These are phyloP conservation scores for Drosophila lutescens DNA, from an alignment of 2,888 invertebrate species.

Conservation along the genomic window DNA sequence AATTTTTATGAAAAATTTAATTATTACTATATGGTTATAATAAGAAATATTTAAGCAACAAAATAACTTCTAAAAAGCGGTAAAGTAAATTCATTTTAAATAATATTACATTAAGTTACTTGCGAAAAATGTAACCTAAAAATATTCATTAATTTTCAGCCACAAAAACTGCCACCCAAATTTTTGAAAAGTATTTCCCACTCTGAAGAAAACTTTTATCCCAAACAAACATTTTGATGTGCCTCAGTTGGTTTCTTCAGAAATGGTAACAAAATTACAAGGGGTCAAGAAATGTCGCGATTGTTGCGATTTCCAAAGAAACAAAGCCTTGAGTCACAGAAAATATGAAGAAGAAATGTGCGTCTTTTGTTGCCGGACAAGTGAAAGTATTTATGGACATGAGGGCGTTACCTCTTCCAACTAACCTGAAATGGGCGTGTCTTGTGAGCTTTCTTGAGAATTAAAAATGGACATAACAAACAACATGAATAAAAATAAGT, in stretches of 20 bases:
- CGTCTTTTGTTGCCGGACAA: conserved; percentile 30
- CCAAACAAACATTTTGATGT: not conserved
- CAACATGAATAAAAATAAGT: conserved; percentile 18
- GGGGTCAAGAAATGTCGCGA: conserved; percentile 32
- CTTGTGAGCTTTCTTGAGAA: conserved; percentile 30
- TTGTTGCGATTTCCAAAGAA: conserved; percentile 29
- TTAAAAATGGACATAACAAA: conserved; percentile 16
- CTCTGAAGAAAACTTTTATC: conserved; percentile 3
- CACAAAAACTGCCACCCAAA: no score
- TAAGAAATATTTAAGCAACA: no score
- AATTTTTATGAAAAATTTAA: not conserved
- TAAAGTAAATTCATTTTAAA: no score
- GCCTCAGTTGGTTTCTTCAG: conserved; percentile 14
- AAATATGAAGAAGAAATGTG: conserved; percentile 9
- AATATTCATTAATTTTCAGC: no score
- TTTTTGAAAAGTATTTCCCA: not conserved
- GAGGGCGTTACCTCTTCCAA: conserved; percentile 25
- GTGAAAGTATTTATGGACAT: conserved; percentile 40
- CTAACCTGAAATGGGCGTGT: conserved; percentile 14
- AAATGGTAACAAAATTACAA: conserved; percentile 9
- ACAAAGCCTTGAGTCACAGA: conserved; percentile 25
- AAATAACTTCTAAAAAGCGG: no score
- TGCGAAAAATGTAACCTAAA: no score
- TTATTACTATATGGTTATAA: no score
- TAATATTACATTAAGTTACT: no score